Percentiles rank a stretch among this genome's conserved stretches.
phyloP scores from a whole-genome alignment of 2,113 vertebrate genomes.

The Caretta caretta region DNA sequence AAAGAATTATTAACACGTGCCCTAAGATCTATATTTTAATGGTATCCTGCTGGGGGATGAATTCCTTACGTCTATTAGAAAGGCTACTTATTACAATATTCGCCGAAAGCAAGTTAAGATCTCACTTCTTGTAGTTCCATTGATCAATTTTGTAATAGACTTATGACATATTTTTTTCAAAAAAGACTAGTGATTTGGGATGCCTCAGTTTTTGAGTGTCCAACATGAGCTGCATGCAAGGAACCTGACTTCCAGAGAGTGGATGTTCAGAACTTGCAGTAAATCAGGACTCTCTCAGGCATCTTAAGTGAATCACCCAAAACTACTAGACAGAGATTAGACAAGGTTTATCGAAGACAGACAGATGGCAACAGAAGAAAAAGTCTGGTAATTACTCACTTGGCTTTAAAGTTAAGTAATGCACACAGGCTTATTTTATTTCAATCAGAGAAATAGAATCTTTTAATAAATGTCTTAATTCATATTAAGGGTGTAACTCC shows the following conservation, averaged over 20 bases:
- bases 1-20: not conserved
- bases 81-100: not conserved
- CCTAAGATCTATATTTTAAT: not conserved
- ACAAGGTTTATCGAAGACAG: not conserved
- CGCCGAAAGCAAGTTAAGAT: not conserved
- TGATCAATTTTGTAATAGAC: not conserved
- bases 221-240: not conserved
- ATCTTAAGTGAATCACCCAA: not conserved
- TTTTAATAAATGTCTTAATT: not conserved
- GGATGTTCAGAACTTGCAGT: not conserved
- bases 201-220: not conserved
- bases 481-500: not conserved
- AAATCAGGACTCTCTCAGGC: not conserved
- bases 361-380: not conserved
- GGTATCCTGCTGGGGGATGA: not conserved
- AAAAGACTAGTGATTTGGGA: not conserved
- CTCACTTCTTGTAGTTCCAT: not conserved
- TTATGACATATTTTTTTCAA: not conserved
- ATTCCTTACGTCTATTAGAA: not conserved
- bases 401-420: not conserved
- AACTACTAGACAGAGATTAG: not conserved
- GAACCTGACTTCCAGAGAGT: not conserved
- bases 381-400: not conserved
- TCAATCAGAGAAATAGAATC: not conserved
- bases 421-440: not conserved